Evolutionary conservation across 2,113 vertebrate genomes (phyloP).

Genomic region (Thalassarche chlororhynchos): DNA sequence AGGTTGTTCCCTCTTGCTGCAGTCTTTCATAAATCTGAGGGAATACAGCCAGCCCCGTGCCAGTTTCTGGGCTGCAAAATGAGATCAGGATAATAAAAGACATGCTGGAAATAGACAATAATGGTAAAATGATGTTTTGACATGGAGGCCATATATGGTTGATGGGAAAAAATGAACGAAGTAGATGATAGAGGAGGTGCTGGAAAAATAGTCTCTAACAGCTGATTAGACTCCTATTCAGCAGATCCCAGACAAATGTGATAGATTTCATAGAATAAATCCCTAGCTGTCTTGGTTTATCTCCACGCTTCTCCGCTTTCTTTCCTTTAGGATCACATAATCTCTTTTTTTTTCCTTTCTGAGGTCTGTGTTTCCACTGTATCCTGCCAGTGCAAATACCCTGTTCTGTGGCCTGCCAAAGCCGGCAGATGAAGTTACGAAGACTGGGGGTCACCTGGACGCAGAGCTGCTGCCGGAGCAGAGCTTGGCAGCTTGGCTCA

Average conservation of each 20-base stretch:
- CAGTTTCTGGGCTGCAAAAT: not conserved
- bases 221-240: not conserved
- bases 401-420: rapidly evolving
- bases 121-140: conserved; percentile 68
- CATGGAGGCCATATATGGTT: conserved; percentile 5
- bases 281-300: not conserved
- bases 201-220: conserved; percentile 44
- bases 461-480: not conserved
- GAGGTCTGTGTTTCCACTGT: not conserved
- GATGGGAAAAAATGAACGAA: conserved; percentile 25
- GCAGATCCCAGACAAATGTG: not conserved
- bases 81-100: conserved; percentile 7
- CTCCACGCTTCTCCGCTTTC: not conserved
- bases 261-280: conserved; percentile 7
- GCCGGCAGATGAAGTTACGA: rapidly evolving
- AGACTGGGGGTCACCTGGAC: not conserved
- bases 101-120: conserved; percentile 21
- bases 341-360: too few species aligned
- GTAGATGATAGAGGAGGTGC: conserved; percentile 30
- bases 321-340: not conserved
- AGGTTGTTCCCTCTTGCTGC: not conserved
- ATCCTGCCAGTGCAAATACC: not conserved
- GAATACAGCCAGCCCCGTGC: not conserved
- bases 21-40: not conserved
- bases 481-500: rapidly evolving